Percentiles rank a stretch among this genome's conserved stretches.
Evolutionary conservation across 2,797 vertebrate species (phyloP).

Genomic region (Phrynocephalus guinanensis): DNA sequence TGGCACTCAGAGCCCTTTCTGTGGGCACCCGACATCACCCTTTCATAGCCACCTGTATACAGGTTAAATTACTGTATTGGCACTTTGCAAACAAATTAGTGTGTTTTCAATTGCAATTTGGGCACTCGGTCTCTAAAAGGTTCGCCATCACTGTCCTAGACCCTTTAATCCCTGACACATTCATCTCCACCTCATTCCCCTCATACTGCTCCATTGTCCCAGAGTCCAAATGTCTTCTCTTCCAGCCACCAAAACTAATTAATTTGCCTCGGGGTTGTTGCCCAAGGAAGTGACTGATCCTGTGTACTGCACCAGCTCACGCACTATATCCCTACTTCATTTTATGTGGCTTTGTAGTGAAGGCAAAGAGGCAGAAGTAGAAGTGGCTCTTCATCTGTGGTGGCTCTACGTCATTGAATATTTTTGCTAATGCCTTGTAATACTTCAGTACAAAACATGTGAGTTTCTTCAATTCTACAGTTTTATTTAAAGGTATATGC

Average conservation of each 20-base stretch:
- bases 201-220: background rate
- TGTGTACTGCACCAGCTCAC: background rate
- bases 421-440: slow-evolving; percentile 18
- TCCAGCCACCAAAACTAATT: background rate
- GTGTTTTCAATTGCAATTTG: too few relatives aligned
- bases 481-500: slow-evolving; percentile 78
- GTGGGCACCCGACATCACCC: too few relatives aligned
- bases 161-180: too few relatives aligned
- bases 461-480: slow-evolving; percentile 70
- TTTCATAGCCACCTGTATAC: too few relatives aligned
- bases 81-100: too few relatives aligned
- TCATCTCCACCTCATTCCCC: background rate
- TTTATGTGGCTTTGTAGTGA: background rate
- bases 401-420: background rate
- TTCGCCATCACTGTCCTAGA: too few relatives aligned
- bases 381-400: background rate
- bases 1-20: too few relatives aligned
- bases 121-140: too few relatives aligned
- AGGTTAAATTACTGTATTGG: too few relatives aligned
- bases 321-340: background rate
- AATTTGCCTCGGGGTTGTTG: background rate
- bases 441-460: background rate
- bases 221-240: too few relatives aligned
- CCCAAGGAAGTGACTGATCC: background rate
- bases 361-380: background rate